Conservation (phyloP, 2,888 invertebrate species). For the Troides helena region DNA sequence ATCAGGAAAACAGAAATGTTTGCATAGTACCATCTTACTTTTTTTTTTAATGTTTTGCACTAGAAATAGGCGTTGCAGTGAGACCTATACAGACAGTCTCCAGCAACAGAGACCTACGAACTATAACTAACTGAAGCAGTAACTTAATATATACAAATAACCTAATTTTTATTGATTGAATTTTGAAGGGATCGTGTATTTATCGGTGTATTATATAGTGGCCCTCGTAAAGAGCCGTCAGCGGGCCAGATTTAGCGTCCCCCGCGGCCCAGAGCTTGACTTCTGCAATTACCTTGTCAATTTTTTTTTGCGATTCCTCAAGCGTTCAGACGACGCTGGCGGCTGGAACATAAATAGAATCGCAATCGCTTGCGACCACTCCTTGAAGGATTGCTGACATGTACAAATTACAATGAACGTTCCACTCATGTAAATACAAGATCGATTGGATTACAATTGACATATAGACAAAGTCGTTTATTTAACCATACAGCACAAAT, state of each 20-base stretch:
- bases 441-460: conserved; percentile 30
- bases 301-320: conserved; percentile 45
- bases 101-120: too few relatives aligned
- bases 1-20: too few relatives aligned
- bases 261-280: conserved; percentile 33
- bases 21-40: too few relatives aligned
- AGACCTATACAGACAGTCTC: too few relatives aligned
- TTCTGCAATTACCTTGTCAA: conserved; percentile 46
- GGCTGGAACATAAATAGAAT: conserved; percentile 40
- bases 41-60: too few relatives aligned
- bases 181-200: conserved; percentile 5
- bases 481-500: too few relatives aligned
- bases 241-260: conserved; percentile 38
- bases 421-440: conserved; percentile 24
- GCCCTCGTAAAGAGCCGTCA: conserved; percentile 31
- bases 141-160: not conserved
- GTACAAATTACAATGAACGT: conserved; percentile 28
- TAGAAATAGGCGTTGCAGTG: too few relatives aligned
- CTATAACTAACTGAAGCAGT: too few relatives aligned
- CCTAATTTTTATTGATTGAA: not conserved
- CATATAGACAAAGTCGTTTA: not conserved
- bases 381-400: conserved; percentile 28
- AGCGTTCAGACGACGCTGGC: conserved; percentile 43
- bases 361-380: conserved; percentile 30
- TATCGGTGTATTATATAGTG: not conserved